Evolutionary conservation across 53 echinoderm and acorn worm genomes (phyloP).

Genomic region (Stichopus horrens): DNA sequence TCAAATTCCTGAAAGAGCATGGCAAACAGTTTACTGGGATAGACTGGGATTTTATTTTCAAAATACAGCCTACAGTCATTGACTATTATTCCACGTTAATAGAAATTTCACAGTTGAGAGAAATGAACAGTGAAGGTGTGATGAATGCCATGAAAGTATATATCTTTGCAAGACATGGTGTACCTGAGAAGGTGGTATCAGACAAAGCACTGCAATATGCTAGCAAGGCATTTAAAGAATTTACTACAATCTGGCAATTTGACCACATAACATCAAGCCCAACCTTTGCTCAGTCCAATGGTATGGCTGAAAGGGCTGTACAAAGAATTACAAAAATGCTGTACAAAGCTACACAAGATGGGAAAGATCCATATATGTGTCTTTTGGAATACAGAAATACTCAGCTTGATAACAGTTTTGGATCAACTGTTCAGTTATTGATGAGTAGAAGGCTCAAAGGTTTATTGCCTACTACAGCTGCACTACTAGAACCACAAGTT

Average conservation of each 20-base stretch:
- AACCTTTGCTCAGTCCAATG: slow-evolving; percentile 49
- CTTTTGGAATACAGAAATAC: slow-evolving; percentile 34
- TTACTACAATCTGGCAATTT: slow-evolving; percentile 44
- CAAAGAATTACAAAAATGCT: slow-evolving; percentile 43
- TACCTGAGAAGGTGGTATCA: slow-evolving; percentile 23
- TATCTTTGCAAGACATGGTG: slow-evolving; percentile 59
- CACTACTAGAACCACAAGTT: background rate
- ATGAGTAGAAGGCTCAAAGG: slow-evolving; percentile 5
- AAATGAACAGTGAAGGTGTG: slow-evolving; percentile 1
- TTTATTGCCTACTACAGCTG: background rate
- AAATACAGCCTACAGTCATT: too few relatives aligned
- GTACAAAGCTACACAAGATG: slow-evolving; percentile 21
- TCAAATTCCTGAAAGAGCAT: too few relatives aligned
- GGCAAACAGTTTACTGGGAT: too few relatives aligned
- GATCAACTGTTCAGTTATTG: slow-evolving; percentile 12
- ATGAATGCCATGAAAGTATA: slow-evolving; percentile 35
- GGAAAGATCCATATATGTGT: slow-evolving; percentile 36
- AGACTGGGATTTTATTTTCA: too few relatives aligned
- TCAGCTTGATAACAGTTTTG: slow-evolving; percentile 17
- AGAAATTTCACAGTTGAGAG: background rate
- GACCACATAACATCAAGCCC: slow-evolving; percentile 46
- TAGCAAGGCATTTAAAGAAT: slow-evolving; percentile 43
- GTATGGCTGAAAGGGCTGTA: slow-evolving; percentile 46
- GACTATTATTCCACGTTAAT: background rate
- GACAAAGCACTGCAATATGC: slow-evolving; percentile 50